These are phyloP conservation scores for Lamprologus lemairii DNA, from an alignment of 2,113 vertebrate species.

Conservation along the genomic window DNA sequence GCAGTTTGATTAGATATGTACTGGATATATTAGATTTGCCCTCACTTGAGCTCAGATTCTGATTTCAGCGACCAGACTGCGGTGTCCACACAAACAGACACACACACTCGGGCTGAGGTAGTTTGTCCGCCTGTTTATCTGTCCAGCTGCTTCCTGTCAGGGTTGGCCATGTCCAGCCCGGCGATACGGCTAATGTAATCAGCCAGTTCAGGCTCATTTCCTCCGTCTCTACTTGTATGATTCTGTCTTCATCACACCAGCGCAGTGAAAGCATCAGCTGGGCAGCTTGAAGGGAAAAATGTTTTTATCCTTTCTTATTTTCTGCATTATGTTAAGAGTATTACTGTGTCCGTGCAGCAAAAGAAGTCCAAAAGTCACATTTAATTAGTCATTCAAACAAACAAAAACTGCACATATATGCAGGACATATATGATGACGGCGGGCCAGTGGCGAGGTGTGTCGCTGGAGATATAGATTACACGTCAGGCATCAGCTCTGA, in stretches of 20 bases:
- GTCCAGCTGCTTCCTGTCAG: slow-evolving; percentile 37
- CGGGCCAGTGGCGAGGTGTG: fast-evolving
- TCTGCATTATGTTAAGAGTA: not conserved
- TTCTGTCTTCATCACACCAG: not conserved
- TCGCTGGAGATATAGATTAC: not conserved
- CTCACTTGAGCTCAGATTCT: not conserved
- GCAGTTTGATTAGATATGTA: not conserved
- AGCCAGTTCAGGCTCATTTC: slow-evolving; percentile 34
- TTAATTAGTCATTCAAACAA: not conserved
- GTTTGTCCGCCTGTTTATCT: slow-evolving; percentile 24
- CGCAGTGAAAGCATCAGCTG: not conserved
- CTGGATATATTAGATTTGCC: not conserved
- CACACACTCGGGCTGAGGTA: not conserved
- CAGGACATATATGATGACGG: not conserved
- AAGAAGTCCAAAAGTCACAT: fast-evolving
- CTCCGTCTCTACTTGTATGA: not conserved
- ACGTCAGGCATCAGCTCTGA: not conserved
- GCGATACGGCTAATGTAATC: slow-evolving; percentile 41
- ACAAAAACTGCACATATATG: fast-evolving
- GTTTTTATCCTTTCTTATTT: not conserved
- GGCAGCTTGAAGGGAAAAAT: not conserved
- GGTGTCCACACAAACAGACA: not conserved
- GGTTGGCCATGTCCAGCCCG: slow-evolving; percentile 41
- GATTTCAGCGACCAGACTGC: not conserved
- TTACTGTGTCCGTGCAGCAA: fast-evolving